Evolutionary conservation across 2,888 invertebrate species (phyloP).

Genomic region (Napeogenes sylphis): DNA sequence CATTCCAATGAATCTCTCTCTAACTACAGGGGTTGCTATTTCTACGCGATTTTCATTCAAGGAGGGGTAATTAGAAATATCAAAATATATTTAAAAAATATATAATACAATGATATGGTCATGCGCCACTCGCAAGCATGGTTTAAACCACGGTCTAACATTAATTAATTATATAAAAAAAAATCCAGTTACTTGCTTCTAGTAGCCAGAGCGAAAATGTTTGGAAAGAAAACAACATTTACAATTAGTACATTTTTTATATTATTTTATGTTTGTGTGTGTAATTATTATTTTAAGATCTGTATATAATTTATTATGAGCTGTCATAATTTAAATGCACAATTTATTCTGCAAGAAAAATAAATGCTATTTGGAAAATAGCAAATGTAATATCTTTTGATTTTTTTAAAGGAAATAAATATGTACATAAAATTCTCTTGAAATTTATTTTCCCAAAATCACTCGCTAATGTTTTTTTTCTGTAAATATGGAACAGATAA

Average conservation of each 20-base stretch:
- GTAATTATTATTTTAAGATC: not conserved
- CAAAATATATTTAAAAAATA: conserved; percentile 34
- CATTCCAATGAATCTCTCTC: conserved; percentile 72
- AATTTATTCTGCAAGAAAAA: too few species aligned
- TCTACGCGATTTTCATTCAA: conserved; percentile 67
- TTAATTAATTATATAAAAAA: conserved; percentile 44
- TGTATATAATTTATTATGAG: not conserved
- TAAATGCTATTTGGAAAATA: too few species aligned
- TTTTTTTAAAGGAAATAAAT: too few species aligned
- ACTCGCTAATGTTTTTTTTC: too few species aligned
- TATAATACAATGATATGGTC: conserved; percentile 42
- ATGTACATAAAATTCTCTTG: too few species aligned
- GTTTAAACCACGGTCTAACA: conserved; percentile 59
- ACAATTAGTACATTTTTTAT: conserved; percentile 49
- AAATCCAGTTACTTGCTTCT: conserved; percentile 73
- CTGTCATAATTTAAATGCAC: not conserved
- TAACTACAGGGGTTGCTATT: conserved; percentile 64
- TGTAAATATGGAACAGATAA: too few species aligned
- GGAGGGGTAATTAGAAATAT: conserved; percentile 45
- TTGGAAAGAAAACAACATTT: conserved; percentile 48
- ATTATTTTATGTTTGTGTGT: conserved; percentile 8
- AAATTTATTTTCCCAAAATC: too few species aligned
- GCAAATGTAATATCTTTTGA: too few species aligned
- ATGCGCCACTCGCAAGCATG: conserved; percentile 66
- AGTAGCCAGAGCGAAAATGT: conserved; percentile 77